phyloP scores from a whole-genome alignment of 2,113 vertebrate genomes.

The Otolemur garnettii region DNA sequence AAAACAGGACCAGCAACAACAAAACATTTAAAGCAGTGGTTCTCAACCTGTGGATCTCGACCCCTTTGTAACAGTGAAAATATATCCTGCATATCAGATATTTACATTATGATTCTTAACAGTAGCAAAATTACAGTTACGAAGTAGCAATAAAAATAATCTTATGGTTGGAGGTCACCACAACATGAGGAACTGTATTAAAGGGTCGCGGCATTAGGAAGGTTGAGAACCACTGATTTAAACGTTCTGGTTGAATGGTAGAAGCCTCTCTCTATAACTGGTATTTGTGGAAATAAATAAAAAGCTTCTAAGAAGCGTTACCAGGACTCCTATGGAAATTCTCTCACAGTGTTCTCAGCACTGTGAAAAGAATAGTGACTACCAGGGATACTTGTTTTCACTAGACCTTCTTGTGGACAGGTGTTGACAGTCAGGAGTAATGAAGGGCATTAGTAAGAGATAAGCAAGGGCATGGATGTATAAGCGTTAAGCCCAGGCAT shows the following conservation, averaged over 20 bases:
- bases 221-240: too few species aligned
- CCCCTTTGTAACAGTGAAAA: too few species aligned
- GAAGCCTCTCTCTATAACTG: neutral
- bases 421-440: neutral
- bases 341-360: slow-evolving; percentile 70
- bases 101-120: too few species aligned
- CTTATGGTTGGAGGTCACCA: too few species aligned
- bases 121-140: too few species aligned
- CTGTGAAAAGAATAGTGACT: neutral
- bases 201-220: too few species aligned
- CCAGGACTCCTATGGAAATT: neutral
- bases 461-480: neutral
- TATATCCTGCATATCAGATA: too few species aligned
- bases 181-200: too few species aligned
- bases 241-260: neutral
- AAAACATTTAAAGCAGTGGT: too few species aligned
- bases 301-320: neutral
- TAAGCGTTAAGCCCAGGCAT: neutral
- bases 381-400: slow-evolving; percentile 59
- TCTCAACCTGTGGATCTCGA: too few species aligned
- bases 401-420: slow-evolving; percentile 35
- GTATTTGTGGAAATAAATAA: neutral
- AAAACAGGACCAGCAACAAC: too few species aligned
- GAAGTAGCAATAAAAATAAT: too few species aligned
- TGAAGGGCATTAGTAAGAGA: neutral